Conservation (phyloP, 2,797 vertebrate genomes). For the Muraenolepis orangiensis region DNA sequence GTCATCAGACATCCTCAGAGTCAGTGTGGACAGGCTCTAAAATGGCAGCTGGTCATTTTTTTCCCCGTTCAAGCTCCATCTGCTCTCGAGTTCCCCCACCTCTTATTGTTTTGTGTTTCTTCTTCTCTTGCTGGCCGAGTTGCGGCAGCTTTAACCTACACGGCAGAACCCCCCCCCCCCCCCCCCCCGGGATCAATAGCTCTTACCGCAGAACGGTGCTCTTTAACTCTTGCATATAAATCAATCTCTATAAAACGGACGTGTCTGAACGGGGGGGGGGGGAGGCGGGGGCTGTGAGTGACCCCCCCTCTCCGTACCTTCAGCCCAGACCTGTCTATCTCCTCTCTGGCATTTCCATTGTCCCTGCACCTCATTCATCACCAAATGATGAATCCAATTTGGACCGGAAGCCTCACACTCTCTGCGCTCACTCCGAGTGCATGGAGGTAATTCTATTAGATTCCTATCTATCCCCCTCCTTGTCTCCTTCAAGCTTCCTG, state of each 20-base stretch:
- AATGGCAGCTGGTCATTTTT: constrained; percentile 3
- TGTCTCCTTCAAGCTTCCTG: neutral
- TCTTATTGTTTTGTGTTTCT: neutral
- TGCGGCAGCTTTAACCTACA: neutral
- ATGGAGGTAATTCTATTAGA: constrained; percentile 54
- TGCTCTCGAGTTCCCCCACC: neutral
- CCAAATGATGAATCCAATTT: constrained; percentile 68
- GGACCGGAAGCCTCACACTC: constrained; percentile 37
- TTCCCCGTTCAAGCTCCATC: neutral
- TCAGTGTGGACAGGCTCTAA: neutral
- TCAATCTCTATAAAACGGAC: neutral
- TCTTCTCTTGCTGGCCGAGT: neutral
- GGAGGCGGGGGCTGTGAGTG: constrained; percentile 24
- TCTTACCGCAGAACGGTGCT: constrained; percentile 28
- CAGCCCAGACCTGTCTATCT: constrained; percentile 32
- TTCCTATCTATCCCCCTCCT: constrained; percentile 16
- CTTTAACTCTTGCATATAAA: neutral
- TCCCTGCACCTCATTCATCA: constrained; percentile 53
- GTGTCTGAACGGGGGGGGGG: constrained; percentile 24
- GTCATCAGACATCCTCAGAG: neutral
- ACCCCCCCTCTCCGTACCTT: constrained; percentile 26
- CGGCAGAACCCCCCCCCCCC: neutral
- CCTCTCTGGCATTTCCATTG: constrained; percentile 26
- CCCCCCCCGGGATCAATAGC: neutral
- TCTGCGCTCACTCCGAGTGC: constrained; percentile 30